Base-by-base conservation (phyloP, 2,888 invertebrate species). In the Mythimna ferrago region DNA sequence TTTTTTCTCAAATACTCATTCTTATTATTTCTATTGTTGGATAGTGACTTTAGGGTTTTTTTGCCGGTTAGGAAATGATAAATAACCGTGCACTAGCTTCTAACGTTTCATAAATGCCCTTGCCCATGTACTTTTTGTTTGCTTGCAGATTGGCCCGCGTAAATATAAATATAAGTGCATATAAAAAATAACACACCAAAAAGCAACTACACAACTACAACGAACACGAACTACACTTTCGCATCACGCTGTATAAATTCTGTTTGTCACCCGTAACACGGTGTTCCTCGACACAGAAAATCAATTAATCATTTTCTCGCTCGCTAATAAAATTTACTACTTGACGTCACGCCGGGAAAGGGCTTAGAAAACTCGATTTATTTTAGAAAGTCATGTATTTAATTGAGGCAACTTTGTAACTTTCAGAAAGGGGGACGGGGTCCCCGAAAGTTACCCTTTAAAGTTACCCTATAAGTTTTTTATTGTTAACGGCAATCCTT, bases 251-350 rank as follows among this genome's bases (percentile, higher is more conserved):
- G 80, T 81, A 85, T 74, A 85, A 88, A 89, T 87, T 86, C 66
- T 90, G 89, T 91, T 89, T 88, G 88, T 90, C 90, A 90, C 86
- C 81, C 82, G 81, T 81, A 80, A 87, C 81, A 87, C 83, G 74
- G 68, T 64, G 83, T 87, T 86, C 86, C 80, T 83, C 80, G 68
- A 86, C 85, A 82, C 85, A 75, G 82, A 85, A 88, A 88, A 90
- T 87, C 88, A 88, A 91, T 91, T 91, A 91, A 91, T 91, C 91
- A 91, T 91, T 89, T 88, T 87, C 87, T 78, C 83, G 70, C 84
- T 82, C 84, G 86, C 88, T 91, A 91, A 91, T 91, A 91, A 91
- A 91, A 91, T 91, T 88, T 89, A 91, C 90, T 91, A 89, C 90
- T 91, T 71, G 80, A 88, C 91, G 90, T 90, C 88, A 88, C 87